Evolutionary conservation across 2,113 vertebrate species (phyloP), one percentile per base, ranked within the genome.

Genomic region (Eidolon helvum): DNA sequence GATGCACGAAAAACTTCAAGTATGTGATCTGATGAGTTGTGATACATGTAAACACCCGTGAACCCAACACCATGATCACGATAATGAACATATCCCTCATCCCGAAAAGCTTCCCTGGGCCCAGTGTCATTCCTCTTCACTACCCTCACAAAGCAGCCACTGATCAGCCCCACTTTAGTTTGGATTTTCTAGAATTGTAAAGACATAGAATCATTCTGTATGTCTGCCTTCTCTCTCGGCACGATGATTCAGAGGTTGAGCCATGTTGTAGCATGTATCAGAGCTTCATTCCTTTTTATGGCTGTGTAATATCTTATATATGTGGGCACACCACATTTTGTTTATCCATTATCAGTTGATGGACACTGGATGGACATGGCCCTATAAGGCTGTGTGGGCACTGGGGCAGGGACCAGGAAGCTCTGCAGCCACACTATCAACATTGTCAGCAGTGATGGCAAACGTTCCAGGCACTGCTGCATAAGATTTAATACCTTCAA

Each of bases 81-180:
- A 55, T 0, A 3, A 7, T 0, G 26, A 55, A 28, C 35, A 50
- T 26, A 10, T 0, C 15, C 6, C 10, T 11, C 55, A 33, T 3
- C 43, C 2, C 2, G 1, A 69, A 66, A 69, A 24, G 10, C 1
- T n/a, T 83, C 75, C 50, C 3, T 30, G 77, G 50, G 33, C 2
- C 28, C 38, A 28, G 7, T 6, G 22, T 12, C 5, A 33, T 2
- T 45, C 50, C 24, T 77, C 50, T 43, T 69, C 12, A 26, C 26
- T 14, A 21, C 26, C 28, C 5, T 2, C 65, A 24, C 4, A 7
- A 2, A 38, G 68, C 7, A 26, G 83, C 43, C 10, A 57, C 33
- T 0, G 8, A 43, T 2, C 26, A 40, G 24, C 16, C 26, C 61
- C 5, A 2, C 66, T 33, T 7, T 8, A 28, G 61, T 50, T 61